Percentiles rank a stretch among this genome's conserved stretches.
These are phyloP conservation scores for Monopis laevigella DNA, from an alignment of 2,888 invertebrate genomes.

Conservation along the genomic window DNA sequence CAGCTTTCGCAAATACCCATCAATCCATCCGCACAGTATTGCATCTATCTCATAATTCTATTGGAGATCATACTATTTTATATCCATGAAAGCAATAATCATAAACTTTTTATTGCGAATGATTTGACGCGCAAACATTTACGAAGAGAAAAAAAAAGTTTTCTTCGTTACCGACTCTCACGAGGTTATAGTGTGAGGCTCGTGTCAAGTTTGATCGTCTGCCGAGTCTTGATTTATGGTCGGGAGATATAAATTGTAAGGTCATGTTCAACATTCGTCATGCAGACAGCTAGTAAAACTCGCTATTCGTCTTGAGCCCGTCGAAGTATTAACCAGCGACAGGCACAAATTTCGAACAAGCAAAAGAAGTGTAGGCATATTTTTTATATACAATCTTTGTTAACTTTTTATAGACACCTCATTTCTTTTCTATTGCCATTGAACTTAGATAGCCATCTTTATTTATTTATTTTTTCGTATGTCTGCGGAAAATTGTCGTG, in stretches of 20 bases:
- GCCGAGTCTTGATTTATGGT: conserved; percentile 52
- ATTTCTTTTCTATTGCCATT: conserved; percentile 9
- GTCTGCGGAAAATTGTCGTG: conserved; percentile 6
- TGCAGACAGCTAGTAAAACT: conserved; percentile 45
- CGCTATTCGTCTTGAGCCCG: conserved; percentile 41
- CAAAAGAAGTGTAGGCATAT: conserved; percentile 3
- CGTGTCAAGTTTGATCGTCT: conserved; percentile 53
- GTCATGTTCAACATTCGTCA: conserved; percentile 54
- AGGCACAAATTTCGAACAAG: conserved; percentile 24
- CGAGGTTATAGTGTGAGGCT: conserved; percentile 43
- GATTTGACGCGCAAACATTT: conserved; percentile 51
- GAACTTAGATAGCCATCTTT: conserved; percentile 2
- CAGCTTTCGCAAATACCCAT: conserved; percentile 10
- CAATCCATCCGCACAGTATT: conserved; percentile 4
- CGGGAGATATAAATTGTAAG: conserved; percentile 47
- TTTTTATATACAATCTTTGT: conserved; percentile 7
- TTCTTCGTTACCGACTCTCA: conserved; percentile 20
- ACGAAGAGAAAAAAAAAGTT: conserved; percentile 26
- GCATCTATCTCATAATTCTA: conserved; percentile 7
- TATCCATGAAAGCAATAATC: conserved; percentile 56
- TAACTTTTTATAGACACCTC: conserved; percentile 2
- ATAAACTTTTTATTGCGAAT: conserved; percentile 61
- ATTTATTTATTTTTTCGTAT: not conserved
- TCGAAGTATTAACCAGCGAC: conserved; percentile 35
- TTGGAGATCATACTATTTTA: conserved; percentile 49